Conservation (phyloP, 1,140 invertebrate genomes). For the Aphelenchoides avenae region DNA sequence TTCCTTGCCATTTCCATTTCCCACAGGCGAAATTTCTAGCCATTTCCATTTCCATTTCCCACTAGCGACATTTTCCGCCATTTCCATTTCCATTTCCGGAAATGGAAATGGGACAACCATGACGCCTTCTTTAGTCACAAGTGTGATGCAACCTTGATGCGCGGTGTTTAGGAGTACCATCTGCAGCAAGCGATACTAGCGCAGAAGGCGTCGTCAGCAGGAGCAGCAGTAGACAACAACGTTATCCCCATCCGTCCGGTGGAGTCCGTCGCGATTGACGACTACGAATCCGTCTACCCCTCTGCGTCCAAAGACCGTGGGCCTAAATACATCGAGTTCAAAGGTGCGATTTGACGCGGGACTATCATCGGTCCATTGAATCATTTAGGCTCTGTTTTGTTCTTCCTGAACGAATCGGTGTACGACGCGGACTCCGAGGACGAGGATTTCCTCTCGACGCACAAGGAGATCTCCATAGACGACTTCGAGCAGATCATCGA, state of each 20-base stretch:
- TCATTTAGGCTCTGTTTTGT: conserved; percentile 26
- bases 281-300: conserved; percentile 32
- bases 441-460: conserved; percentile 27
- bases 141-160: no score
- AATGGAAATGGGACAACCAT: no score
- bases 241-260: conserved; percentile 38
- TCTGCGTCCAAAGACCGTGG: no score
- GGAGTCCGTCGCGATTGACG: conserved; percentile 20
- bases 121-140: no score
- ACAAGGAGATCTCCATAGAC: conserved; percentile 22
- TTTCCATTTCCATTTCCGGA: no score
- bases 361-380: not conserved
- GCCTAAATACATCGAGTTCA: conserved; percentile 27
- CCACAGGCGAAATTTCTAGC: no score
- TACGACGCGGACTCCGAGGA: conserved; percentile 46
- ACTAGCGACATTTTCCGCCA: no score
- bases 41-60: no score
- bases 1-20: no score
- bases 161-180: conserved; percentile 38
- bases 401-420: conserved; percentile 22
- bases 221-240: conserved; percentile 27
- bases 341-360: conserved; percentile 11
- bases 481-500: conserved; percentile 47
- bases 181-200: conserved; percentile 39
- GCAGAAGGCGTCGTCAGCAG: conserved; percentile 42